These are phyloP conservation scores for Telmatherina bonti DNA, from an alignment of 2,797 vertebrate genomes.

Conservation along the genomic window DNA sequence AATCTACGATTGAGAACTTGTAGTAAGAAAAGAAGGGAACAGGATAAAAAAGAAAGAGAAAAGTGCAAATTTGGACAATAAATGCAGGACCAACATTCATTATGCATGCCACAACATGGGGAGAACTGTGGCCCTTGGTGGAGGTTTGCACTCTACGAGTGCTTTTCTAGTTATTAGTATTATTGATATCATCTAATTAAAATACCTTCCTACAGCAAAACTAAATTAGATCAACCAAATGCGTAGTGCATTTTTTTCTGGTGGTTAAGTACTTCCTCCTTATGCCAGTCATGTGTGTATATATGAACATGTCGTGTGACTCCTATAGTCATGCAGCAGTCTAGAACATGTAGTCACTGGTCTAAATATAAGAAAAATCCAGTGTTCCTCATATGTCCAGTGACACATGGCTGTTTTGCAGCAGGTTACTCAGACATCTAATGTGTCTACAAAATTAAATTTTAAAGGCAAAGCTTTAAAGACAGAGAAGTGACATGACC, in stretches of 20 bases:
- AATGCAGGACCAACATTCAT: no score
- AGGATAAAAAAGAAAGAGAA: no score
- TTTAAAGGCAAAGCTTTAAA: not conserved
- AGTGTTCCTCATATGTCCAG: slow-evolving; percentile 58
- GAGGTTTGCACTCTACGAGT: no score
- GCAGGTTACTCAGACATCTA: slow-evolving; percentile 16
- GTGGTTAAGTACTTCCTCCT: slow-evolving; percentile 62
- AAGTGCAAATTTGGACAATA: no score
- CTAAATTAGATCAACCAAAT: slow-evolving; percentile 28
- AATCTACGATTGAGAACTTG: no score
- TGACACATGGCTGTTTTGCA: slow-evolving; percentile 43
- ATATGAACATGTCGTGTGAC: slow-evolving; percentile 73
- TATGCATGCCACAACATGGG: no score
- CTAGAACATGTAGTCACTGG: slow-evolving; percentile 57
- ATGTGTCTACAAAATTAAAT: not conserved
- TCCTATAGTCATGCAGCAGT: slow-evolving; percentile 54
- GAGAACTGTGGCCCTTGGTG: no score
- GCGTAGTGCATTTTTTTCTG: slow-evolving; percentile 24
- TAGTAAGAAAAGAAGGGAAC: no score
- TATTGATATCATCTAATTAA: not conserved
- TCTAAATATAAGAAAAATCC: slow-evolving; percentile 65
- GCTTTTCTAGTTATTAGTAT: no score
- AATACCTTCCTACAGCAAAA: slow-evolving; percentile 10
- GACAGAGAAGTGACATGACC: not conserved
- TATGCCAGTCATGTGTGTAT: slow-evolving; percentile 68